These are phyloP conservation scores for Myotis myotis DNA, from an alignment of 2,797 vertebrate species.

Conservation along the genomic window DNA sequence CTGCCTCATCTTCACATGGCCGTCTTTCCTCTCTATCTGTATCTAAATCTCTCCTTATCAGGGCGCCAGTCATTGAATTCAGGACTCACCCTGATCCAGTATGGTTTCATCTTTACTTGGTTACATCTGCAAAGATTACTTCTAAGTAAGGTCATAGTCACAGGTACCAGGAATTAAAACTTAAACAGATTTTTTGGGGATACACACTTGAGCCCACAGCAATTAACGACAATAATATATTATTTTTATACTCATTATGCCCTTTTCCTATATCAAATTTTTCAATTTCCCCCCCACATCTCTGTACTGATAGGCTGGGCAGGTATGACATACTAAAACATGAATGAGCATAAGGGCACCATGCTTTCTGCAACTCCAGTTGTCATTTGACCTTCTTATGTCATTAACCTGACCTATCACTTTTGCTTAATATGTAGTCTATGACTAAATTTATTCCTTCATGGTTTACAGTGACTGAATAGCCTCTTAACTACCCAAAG, in stretches of 20 bases:
- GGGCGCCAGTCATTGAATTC: background rate
- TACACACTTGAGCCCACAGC: too few species aligned
- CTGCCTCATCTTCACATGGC: background rate
- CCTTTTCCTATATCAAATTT: background rate
- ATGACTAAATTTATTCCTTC: background rate
- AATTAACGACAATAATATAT: background rate
- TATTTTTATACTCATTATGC: background rate
- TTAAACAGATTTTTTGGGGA: background rate
- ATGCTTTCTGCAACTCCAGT: accelerated
- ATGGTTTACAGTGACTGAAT: background rate
- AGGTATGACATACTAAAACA: background rate
- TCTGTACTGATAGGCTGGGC: background rate
- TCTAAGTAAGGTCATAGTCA: background rate
- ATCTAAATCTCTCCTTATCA: background rate
- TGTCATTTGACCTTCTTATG: background rate
- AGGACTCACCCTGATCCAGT: background rate
- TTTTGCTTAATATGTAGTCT: background rate
- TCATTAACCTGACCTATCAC: too few species aligned
- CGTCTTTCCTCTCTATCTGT: background rate
- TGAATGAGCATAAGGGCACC: background rate
- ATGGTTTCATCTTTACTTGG: background rate
- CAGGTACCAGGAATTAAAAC: background rate
- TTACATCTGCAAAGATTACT: background rate
- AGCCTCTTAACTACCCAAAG: background rate
- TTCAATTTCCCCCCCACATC: background rate